These are phyloP conservation scores for Corythoichthys intestinalis DNA, from an alignment of 2,113 vertebrate genomes.

Conservation along the genomic window DNA sequence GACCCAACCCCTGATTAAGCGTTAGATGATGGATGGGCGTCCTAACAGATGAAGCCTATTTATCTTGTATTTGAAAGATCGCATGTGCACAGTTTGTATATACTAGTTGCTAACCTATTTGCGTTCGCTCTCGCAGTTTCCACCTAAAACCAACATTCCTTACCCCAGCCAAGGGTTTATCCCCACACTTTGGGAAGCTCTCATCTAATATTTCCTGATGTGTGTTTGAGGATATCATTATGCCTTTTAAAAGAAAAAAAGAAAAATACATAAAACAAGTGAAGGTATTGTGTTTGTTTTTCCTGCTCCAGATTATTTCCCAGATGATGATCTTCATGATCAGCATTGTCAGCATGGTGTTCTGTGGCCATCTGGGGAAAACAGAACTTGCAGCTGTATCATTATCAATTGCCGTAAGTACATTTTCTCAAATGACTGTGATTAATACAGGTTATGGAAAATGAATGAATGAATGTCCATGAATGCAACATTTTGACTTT, in stretches of 20 bases:
- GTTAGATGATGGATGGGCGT: too few relatives aligned
- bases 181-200: too few relatives aligned
- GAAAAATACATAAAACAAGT: not conserved
- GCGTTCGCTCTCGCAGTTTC: too few relatives aligned
- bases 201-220: not conserved
- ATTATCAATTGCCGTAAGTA: constrained; percentile 45
- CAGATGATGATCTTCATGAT: constrained; percentile 86
- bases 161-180: not conserved
- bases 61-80: too few relatives aligned
- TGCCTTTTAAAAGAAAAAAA: not conserved
- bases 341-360: constrained; percentile 85
- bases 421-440: not conserved
- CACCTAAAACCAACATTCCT: too few relatives aligned
- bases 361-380: constrained; percentile 86
- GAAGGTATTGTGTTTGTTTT: not conserved
- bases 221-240: not conserved
- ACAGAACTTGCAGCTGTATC: constrained; percentile 42
- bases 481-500: not conserved
- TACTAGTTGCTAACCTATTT: too few relatives aligned
- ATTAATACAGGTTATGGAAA: not conserved
- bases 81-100: too few relatives aligned
- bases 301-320: constrained; percentile 73
- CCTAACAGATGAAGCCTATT: too few relatives aligned
- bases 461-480: not conserved
- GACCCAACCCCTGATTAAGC: too few relatives aligned